phyloP scores from a whole-genome alignment of 1,140 invertebrate species.

The Platorchestia sp. region DNA sequence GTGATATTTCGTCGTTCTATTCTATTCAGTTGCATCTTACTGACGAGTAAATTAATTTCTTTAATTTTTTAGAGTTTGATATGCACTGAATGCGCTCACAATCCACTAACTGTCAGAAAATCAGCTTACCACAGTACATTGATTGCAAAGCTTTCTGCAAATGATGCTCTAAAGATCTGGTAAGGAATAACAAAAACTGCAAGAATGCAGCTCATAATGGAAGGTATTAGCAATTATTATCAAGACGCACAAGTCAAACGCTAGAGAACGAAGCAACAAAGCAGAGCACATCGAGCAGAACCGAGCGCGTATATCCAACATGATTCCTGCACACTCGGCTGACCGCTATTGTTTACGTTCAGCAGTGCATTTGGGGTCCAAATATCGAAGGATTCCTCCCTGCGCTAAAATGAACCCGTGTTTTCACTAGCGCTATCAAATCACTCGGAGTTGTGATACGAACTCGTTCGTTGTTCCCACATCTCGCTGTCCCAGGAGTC shows the following conservation, averaged over 20 bases:
- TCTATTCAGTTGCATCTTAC: too few relatives aligned
- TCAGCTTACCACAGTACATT: too few relatives aligned
- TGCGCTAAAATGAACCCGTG: neutral
- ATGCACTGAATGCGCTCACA: too few relatives aligned
- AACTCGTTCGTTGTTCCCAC: neutral
- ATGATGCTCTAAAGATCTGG: too few relatives aligned
- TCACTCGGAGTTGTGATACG: neutral
- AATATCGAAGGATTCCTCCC: neutral
- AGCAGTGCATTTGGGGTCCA: neutral
- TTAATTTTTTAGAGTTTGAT: too few relatives aligned
- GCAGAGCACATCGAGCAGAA: neutral
- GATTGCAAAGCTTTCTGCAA: too few relatives aligned
- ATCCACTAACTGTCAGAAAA: too few relatives aligned
- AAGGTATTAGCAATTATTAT: too few relatives aligned
- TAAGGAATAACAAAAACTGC: too few relatives aligned
- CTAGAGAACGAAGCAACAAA: neutral
- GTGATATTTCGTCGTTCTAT: too few relatives aligned
- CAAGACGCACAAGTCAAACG: neutral
- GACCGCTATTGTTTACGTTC: neutral
- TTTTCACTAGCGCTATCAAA: constrained; percentile 8
- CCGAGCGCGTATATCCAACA: neutral
- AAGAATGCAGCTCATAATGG: too few relatives aligned
- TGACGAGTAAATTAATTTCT: too few relatives aligned
- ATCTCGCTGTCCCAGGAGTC: neutral
- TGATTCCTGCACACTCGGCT: neutral